These are phyloP conservation scores for Gobius niger DNA, from an alignment of 2,113 vertebrate species.

Conservation along the genomic window DNA sequence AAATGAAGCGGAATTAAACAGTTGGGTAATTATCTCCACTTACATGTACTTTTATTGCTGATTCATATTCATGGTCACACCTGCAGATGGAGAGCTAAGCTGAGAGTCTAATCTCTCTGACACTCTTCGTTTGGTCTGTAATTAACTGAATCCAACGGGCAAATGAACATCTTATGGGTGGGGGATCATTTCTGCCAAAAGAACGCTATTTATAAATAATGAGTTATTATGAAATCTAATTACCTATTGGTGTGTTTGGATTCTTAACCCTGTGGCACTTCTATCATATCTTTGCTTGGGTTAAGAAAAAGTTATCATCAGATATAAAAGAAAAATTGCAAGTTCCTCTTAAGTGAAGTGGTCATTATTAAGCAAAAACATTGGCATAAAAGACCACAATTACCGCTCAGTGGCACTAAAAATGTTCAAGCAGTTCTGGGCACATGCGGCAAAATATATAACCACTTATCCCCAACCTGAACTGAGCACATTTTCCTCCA, in stretches of 20 bases:
- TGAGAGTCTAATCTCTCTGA: conserved; percentile 25
- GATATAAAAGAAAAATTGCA: too few species aligned
- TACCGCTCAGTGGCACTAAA: too few species aligned
- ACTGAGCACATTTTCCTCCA: too few species aligned
- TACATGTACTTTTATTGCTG: background rate
- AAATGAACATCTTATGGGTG: conserved; percentile 27
- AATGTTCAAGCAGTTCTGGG: too few species aligned
- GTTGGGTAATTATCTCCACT: background rate
- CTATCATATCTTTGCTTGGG: too few species aligned
- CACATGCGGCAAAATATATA: too few species aligned
- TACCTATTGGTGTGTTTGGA: too few species aligned
- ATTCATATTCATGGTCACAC: conserved; percentile 1
- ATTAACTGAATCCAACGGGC: conserved; percentile 34
- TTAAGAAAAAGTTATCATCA: too few species aligned
- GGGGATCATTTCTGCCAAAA: conserved; percentile 15
- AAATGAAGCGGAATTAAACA: background rate
- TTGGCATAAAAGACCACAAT: too few species aligned
- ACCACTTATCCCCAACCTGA: too few species aligned
- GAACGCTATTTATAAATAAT: background rate
- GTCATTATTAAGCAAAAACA: too few species aligned
- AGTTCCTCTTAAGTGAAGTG: too few species aligned
- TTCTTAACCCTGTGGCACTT: background rate
- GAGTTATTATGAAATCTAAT: background rate
- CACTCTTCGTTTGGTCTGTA: conserved; percentile 34
- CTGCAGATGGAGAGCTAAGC: background rate